Conservation (phyloP, 1,140 invertebrate species). For the Samia ricini region DNA sequence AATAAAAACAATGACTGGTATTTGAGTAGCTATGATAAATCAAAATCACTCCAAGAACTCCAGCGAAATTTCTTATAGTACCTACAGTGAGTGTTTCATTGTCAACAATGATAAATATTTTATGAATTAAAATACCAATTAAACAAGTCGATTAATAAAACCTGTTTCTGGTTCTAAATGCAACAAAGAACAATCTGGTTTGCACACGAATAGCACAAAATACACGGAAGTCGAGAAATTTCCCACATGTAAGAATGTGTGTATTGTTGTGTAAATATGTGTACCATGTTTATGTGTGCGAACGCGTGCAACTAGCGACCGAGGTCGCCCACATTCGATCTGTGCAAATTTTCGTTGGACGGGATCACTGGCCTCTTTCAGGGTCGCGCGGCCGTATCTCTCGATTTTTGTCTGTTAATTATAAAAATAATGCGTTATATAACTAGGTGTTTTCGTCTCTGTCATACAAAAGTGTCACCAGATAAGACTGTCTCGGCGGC, state of each 20-base stretch:
- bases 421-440: conserved; percentile 78
- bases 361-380: conserved; percentile 64
- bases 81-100: no score
- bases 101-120: no score
- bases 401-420: conserved; percentile 77
- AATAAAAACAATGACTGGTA: no score
- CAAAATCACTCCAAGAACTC: no score
- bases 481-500: conserved; percentile 39
- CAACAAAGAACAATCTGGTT: no score
- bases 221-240: conserved; percentile 66
- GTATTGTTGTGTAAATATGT: conserved; percentile 24
- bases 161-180: no score
- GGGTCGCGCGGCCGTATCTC: conserved; percentile 68
- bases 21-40: no score
- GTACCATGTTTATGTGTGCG: conserved; percentile 42
- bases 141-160: no score
- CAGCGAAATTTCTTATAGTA: no score
- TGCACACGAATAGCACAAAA: no score
- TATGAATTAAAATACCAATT: no score
- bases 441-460: conserved; percentile 43
- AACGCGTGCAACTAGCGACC: conserved; percentile 61
- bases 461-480: conserved; percentile 21
- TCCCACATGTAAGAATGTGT: conserved; percentile 18
- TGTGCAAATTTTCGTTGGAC: conserved; percentile 71
- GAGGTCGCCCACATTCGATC: conserved; percentile 75